Evolutionary conservation across 2,888 invertebrate genomes (phyloP).

Genomic region (Leptinotarsa peninsularis): DNA sequence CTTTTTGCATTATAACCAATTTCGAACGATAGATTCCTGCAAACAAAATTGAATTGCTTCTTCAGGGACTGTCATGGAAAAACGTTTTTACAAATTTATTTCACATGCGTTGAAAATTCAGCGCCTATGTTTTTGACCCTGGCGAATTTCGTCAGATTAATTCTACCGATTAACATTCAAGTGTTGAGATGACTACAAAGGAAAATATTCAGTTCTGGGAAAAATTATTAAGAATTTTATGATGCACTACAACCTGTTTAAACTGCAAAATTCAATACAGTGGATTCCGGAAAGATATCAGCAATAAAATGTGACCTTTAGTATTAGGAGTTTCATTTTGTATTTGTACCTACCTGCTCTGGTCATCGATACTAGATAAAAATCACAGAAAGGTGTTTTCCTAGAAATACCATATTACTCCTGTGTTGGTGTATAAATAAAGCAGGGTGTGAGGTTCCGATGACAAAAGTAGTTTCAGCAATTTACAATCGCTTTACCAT

Average conservation of each 20-base stretch:
- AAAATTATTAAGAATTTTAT: neutral
- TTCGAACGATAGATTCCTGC: no score
- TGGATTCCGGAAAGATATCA: neutral
- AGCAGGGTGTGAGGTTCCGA: neutral
- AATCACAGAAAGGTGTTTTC: neutral
- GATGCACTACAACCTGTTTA: neutral
- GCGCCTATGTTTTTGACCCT: no score
- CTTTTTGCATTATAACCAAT: no score
- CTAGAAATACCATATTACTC: neutral
- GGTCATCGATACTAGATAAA: neutral
- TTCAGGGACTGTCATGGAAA: no score
- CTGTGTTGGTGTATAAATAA: neutral
- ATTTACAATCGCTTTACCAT: neutral
- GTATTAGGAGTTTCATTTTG: neutral
- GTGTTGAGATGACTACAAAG: no score
- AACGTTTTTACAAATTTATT: no score
- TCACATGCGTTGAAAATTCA: no score
- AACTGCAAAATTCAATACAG: neutral
- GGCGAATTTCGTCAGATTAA: no score
- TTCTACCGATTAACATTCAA: no score
- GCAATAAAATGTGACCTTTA: neutral
- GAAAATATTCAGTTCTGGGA: neutral
- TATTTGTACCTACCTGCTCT: neutral
- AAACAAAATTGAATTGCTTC: no score
- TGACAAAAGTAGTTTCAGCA: neutral